Percentiles rank a stretch among this genome's conserved stretches.
phyloP scores from a whole-genome alignment of 2,113 vertebrate genomes.

The Emydura subglobosa region DNA sequence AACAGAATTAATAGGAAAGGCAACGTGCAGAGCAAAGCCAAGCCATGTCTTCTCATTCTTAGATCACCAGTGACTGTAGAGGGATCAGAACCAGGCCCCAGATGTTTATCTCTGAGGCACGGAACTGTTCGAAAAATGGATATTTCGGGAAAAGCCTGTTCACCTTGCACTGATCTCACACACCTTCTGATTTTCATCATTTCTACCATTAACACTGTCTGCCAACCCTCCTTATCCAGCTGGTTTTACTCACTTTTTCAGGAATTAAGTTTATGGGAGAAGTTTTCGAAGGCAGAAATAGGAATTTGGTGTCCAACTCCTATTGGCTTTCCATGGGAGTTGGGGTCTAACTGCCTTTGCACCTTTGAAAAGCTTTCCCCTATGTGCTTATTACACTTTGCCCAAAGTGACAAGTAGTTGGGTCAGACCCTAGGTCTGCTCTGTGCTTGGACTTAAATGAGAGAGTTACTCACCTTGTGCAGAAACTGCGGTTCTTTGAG shows the following conservation, averaged over 20 bases:
- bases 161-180: neutral
- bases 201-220: neutral
- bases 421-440: too few relatives aligned
- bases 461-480: too few relatives aligned
- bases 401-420: too few relatives aligned
- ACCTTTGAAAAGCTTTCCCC: too few relatives aligned
- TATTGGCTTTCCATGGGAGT: too few relatives aligned
- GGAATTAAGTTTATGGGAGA: neutral
- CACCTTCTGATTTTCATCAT: accelerated
- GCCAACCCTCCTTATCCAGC: too few relatives aligned
- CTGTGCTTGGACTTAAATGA: too few relatives aligned
- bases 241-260: too few relatives aligned
- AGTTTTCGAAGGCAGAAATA: accelerated
- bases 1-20: neutral
- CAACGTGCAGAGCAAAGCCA: neutral
- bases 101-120: neutral
- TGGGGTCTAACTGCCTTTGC: too few relatives aligned
- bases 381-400: too few relatives aligned
- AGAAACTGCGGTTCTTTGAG: too few relatives aligned
- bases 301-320: neutral
- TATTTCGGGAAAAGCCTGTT: neutral
- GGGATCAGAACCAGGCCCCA: neutral
- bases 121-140: accelerated
- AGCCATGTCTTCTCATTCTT: neutral
- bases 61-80: neutral